These are phyloP conservation scores for Chrysemys picta DNA, from an alignment of 2,113 vertebrate species.

Conservation along the genomic window DNA sequence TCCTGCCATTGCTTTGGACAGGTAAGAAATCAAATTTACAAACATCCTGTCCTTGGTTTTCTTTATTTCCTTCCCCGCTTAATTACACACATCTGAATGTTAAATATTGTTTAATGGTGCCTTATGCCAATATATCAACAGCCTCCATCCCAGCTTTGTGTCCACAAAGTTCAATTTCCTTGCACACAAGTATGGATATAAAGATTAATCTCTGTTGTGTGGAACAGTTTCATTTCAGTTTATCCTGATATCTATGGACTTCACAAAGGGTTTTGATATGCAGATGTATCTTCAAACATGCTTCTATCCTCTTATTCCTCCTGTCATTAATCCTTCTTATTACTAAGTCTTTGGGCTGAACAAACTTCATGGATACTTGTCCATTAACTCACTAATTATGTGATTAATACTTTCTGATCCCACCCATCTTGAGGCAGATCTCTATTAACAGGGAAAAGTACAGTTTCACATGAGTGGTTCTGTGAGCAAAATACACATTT, in stretches of 20 bases:
- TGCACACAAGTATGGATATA: background rate
- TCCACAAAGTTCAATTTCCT: background rate
- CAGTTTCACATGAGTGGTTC: background rate
- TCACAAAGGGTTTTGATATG: background rate
- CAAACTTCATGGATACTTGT: background rate
- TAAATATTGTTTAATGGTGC: background rate
- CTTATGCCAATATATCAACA: background rate
- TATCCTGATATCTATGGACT: background rate
- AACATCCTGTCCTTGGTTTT: background rate
- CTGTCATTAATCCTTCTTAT: background rate
- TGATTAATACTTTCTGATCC: background rate
- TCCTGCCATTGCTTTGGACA: conserved; percentile 88
- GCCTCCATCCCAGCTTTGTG: background rate
- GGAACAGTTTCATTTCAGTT: background rate
- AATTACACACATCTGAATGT: background rate
- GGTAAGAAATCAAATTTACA: conserved; percentile 72
- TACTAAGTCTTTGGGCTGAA: background rate
- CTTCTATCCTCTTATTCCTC: background rate
- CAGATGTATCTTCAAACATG: background rate
- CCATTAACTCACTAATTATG: background rate
- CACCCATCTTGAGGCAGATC: background rate
- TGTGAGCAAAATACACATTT: background rate
- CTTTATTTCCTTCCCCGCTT: background rate
- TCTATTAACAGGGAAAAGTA: background rate
- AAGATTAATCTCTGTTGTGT: background rate